A percentile compares a stretch with the other conserved stretches of the same genome.
Evolutionary conservation across 2,797 vertebrate genomes (phyloP).

Genomic region (Paedocypris micromegethes): DNA sequence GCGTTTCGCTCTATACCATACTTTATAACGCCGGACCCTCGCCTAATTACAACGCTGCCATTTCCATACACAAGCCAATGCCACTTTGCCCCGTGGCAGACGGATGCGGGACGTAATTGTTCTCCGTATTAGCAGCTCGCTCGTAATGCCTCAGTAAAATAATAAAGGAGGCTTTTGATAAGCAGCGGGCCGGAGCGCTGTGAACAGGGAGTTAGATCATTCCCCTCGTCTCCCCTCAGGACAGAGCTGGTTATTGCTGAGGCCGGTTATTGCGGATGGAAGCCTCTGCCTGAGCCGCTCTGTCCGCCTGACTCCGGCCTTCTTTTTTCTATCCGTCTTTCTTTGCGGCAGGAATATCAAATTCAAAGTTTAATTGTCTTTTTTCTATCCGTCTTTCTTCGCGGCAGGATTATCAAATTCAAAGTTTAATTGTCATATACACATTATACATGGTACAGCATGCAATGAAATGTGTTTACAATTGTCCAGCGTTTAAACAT

Average conservation of each 20-base stretch:
- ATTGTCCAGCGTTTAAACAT: too few species aligned
- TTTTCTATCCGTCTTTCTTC: constrained; percentile 37
- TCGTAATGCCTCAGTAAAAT: constrained; percentile 45
- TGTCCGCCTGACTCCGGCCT: constrained; percentile 27
- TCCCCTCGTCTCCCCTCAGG: constrained; percentile 50
- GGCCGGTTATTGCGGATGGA: constrained; percentile 58
- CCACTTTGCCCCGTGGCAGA: constrained; percentile 55
- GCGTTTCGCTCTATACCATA: constrained; percentile 13
- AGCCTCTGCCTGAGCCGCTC: constrained; percentile 46
- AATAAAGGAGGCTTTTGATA: constrained; percentile 58
- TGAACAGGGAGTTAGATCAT: constrained; percentile 51
- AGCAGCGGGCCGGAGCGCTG: constrained; percentile 50
- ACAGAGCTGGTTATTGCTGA: constrained; percentile 60
- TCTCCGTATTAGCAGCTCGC: constrained; percentile 49
- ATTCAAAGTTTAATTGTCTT: too few species aligned
- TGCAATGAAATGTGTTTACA: too few species aligned
- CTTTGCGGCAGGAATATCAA: constrained; percentile 7
- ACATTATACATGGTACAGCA: too few species aligned
- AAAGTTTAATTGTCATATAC: background rate
- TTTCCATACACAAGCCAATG: constrained; percentile 46
- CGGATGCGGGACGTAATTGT: constrained; percentile 54
- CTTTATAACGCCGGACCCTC: constrained; percentile 3
- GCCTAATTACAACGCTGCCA: constrained; percentile 23
- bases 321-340: constrained; percentile 30
- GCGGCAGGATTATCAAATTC: too few species aligned